Conservation (phyloP, 2,888 invertebrate species). For the Limnephilus marmoratus region DNA sequence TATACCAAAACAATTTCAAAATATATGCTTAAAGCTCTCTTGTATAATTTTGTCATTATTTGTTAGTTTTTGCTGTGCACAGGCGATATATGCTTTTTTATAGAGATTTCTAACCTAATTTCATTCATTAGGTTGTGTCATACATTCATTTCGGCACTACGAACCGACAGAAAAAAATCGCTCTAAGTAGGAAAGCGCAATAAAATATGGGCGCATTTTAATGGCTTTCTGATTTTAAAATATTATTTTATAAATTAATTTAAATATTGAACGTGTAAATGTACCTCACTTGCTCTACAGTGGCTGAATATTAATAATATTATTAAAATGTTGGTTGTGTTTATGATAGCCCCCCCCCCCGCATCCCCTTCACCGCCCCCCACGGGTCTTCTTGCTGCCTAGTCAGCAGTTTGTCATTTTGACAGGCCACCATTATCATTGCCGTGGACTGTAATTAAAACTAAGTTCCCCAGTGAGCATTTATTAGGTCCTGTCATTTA, state of each 20-base stretch:
- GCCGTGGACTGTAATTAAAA: constrained; percentile 64
- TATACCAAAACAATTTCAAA: too few relatives aligned
- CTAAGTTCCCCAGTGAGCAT: constrained; percentile 53
- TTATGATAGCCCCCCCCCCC: background rate
- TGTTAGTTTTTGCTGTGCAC: too few relatives aligned
- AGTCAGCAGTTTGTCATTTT: constrained; percentile 58
- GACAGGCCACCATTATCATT: constrained; percentile 65
- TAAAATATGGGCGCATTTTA: background rate
- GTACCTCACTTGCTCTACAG: background rate
- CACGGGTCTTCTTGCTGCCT: background rate
- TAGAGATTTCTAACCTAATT: background rate
- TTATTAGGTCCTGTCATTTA: constrained; percentile 54
- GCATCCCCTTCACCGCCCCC: background rate
- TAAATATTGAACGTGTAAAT: background rate
- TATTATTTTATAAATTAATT: background rate
- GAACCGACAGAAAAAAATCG: background rate
- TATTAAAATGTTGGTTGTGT: background rate
- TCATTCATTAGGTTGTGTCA: too few relatives aligned
- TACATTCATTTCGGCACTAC: background rate
- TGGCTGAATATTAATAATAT: background rate
- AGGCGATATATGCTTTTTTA: too few relatives aligned
- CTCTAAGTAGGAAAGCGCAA: background rate
- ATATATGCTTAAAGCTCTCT: too few relatives aligned
- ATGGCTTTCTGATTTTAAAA: background rate
- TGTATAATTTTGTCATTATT: too few relatives aligned